Evolutionary conservation across 2,888 invertebrate species (phyloP).

Genomic region (Chrysotoxum bicinctum): DNA sequence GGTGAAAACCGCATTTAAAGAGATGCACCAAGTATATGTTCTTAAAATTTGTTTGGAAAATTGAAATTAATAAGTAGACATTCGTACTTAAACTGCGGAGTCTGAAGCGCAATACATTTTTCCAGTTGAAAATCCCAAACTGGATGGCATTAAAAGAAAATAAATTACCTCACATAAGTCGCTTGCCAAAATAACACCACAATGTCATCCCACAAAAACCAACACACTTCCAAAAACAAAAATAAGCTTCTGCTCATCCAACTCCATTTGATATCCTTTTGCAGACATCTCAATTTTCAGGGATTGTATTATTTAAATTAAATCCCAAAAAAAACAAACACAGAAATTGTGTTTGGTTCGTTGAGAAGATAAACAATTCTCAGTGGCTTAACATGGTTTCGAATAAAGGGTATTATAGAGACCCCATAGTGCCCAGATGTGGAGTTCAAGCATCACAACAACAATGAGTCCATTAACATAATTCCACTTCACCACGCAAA

Average conservation of each 20-base stretch:
- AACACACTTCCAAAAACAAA: not conserved
- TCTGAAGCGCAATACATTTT: not conserved
- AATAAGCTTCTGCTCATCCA: not conserved
- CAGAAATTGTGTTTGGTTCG: constrained; percentile 4
- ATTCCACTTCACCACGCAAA: constrained; percentile 19
- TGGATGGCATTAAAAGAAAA: not conserved
- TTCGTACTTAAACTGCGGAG: no score
- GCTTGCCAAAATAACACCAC: not conserved
- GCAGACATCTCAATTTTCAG: not conserved
- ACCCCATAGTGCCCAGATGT: not conserved
- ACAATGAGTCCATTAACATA: constrained; percentile 13
- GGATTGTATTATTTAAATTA: constrained; percentile 6
- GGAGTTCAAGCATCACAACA: not conserved
- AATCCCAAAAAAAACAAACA: constrained; percentile 4
- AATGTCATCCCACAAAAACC: not conserved
- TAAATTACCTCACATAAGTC: not conserved
- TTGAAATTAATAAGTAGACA: no score
- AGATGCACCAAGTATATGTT: no score
- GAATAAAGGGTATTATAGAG: not conserved
- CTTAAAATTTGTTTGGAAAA: no score
- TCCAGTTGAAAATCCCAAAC: not conserved
- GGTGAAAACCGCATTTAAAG: no score
- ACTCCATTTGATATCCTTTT: not conserved
- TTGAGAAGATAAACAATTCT: not conserved
- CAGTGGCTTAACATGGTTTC: constrained; percentile 7